Percentiles rank a stretch among this genome's conserved stretches.
Evolutionary conservation across 2,113 vertebrate genomes (phyloP).

Genomic region (Aplodontia rufa): DNA sequence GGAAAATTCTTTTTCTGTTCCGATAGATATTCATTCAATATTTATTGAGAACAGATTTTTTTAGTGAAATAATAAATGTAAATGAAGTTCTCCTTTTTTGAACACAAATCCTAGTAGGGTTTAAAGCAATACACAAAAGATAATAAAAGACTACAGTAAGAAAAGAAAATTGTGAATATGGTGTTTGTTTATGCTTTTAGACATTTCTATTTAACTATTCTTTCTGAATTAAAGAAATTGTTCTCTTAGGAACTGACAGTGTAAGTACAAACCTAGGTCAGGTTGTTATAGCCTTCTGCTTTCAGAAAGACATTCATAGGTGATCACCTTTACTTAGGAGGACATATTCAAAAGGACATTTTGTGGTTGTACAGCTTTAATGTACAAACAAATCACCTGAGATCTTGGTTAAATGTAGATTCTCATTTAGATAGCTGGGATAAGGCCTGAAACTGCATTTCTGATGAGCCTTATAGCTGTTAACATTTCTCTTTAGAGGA

Average conservation of each 20-base stretch:
- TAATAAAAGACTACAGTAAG: not conserved
- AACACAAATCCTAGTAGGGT: not conserved
- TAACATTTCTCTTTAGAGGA: not conserved
- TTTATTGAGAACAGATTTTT: not conserved
- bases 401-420: not conserved
- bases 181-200: not conserved
- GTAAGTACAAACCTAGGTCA: not conserved
- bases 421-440: not conserved
- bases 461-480: not conserved
- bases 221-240: not conserved
- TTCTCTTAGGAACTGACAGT: not conserved
- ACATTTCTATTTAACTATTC: not conserved
- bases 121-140: not conserved
- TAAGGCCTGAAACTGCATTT: not conserved
- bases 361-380: not conserved
- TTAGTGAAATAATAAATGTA: not conserved
- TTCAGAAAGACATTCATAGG: not conserved
- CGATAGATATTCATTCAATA: not conserved
- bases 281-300: not conserved
- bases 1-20: not conserved
- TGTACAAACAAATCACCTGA: not conserved
- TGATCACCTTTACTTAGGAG: not conserved
- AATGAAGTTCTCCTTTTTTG: not conserved
- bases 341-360: not conserved
- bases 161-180: not conserved